phyloP scores from a whole-genome alignment of 2,113 vertebrate genomes.

The Xenopus tropicalis region DNA sequence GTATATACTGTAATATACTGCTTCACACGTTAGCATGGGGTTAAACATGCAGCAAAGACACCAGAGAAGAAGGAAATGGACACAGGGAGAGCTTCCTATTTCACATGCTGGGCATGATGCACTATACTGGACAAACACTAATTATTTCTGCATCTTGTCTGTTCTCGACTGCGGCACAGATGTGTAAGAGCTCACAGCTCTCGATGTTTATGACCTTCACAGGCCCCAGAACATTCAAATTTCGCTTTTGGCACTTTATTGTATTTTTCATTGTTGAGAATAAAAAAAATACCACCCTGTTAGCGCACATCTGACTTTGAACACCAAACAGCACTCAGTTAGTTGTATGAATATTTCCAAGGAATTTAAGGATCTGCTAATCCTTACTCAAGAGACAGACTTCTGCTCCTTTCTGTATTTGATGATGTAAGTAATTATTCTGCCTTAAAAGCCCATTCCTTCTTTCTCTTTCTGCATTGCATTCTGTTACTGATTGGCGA shows the following conservation, averaged over 20 bases:
- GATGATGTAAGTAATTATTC: conserved; percentile 39
- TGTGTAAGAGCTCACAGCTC: conserved; percentile 26
- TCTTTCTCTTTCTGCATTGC: neutral
- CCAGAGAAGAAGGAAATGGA: neutral
- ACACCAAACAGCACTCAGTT: neutral
- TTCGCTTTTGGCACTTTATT: neutral
- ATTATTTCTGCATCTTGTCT: conserved; percentile 21
- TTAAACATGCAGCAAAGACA: too few species aligned
- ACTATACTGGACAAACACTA: neutral
- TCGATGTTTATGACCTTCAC: neutral
- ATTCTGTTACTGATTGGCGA: neutral
- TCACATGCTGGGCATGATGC: neutral
- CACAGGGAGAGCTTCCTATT: conserved; percentile 3
- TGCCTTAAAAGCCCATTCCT: conserved; percentile 6
- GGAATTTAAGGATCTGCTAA: neutral
- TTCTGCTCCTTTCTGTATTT: conserved; percentile 19
- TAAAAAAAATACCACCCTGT: neutral
- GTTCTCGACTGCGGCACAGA: neutral
- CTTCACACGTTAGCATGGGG: too few species aligned
- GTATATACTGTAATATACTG: too few species aligned
- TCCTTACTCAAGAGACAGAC: conserved; percentile 24
- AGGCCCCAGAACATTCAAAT: conserved; percentile 1
- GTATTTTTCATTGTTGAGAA: neutral
- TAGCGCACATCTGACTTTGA: conserved; percentile 18
- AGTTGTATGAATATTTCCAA: conserved; percentile 26